Base-by-base conservation (phyloP, 2,113 vertebrate genomes). In the Rhagologus leucostigma region DNA sequence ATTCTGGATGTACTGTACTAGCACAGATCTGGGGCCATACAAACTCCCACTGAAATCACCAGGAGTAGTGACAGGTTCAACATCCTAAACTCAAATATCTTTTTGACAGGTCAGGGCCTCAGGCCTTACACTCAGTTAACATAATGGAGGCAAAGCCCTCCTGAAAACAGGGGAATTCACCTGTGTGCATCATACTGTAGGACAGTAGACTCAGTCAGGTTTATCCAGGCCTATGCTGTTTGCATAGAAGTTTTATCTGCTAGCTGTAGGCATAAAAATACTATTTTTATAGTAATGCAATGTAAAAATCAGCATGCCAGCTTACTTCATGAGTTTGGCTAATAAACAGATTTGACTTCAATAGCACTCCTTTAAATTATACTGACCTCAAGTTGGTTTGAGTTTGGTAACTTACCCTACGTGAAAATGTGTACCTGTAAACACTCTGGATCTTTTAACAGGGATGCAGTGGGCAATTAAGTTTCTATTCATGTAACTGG, bases 401-500 rank as follows among this genome's bases (percentile, higher is more conserved):
- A 86, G 46, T 24, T 53, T 49, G 68, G 24, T 10, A 76, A 49
- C 27, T 33, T 42, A 67, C 1, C 62, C 49, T 37, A 30, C 0
- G 2, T 13, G 19, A 57, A 84, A 50, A 41, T 0, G 5, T 3
- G 20, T 22, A 53, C 21, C 35, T 44, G 9, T 18, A 62, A 91
- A 37, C 2, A 15, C 1, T 10, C 23, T 4, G 13, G 7, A 24
- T 44, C 30, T 52, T 80, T 47, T 32, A 60, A 60, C 0, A 26
- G 2, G 17, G n/a, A 41, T 0, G 0, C 3, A 39, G 42, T 4
- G 23, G 39, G 5, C 37, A 56, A 16, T 5, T 18, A 46, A 23
- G 10, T 59, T 82, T 22, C 39, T 22, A 11, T 37, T 50, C 19
- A 5, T 6, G 4, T 18, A 15, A 23, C 5, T 16, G 20, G 5